Evolutionary conservation across 2,113 vertebrate species (phyloP), one percentile per base, ranked within the genome.

Genomic region (Equus quagga): DNA sequence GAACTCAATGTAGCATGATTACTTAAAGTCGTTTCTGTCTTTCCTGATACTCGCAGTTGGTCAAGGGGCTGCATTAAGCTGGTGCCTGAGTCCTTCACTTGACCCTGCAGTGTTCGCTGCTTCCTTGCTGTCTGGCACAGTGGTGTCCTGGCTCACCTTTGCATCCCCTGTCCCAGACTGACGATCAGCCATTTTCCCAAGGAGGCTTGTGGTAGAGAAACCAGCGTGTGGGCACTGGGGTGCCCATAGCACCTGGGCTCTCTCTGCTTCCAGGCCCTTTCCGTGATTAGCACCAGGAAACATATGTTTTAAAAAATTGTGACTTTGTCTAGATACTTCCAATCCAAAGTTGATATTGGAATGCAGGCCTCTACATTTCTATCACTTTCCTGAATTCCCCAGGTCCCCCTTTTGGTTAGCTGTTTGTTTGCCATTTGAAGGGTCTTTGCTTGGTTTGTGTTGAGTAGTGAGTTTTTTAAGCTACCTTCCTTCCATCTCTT

Each of bases 81-180:
- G 8, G 4, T 0, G 8, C 51, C 31, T 46, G 11, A 18, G 62
- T 49, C 51, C 72, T 54, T 26, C 11, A 49, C 19, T 1, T 12
- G 13, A 41, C 28, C 21, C 15, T 8, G 1, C 8, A 5, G 51
- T 17, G 65, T 51, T 60, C 24, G 58, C 3, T 13, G 58, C 12
- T 13, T 12, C 26, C 62, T 13, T 46, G 62, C 36, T 15, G 10
- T 28, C 46, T 12, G 79, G 81, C 65, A 36, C 4, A 56, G 81
- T 10, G 18, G 19, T 5, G 6, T 21, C 3, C 58, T 5, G 1
- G 17, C 6, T 60, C 11, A 12, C 23, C 31, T 51, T 28, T 41
- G 23, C 6, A 2, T 70, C 31, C 9, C 21, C 7, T n/a, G 3
- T 15, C 46, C n/a, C 58, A 51, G 19, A 15, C 17, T 0, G 28